These are phyloP conservation scores for Eleutherodactylus coqui DNA, from an alignment of 2,797 vertebrate species.

Conservation along the genomic window DNA sequence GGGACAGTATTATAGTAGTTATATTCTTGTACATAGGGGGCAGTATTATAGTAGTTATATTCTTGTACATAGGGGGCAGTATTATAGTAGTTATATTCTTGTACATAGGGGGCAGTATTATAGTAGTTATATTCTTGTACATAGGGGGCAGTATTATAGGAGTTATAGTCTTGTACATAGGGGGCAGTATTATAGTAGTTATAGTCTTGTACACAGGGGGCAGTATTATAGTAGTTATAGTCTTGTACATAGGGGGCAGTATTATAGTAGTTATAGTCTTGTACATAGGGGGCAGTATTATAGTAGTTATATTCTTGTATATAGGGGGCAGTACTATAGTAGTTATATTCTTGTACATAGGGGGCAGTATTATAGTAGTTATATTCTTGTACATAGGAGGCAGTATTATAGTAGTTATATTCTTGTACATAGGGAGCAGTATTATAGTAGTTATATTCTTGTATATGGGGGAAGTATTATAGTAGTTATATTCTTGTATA, in stretches of 20 bases:
- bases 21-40: neutral
- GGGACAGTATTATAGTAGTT: neutral
- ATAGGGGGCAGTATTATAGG: slow-evolving; percentile 1
- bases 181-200: neutral
- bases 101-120: neutral
- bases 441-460: slow-evolving; percentile 25
- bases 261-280: slow-evolving; percentile 11
- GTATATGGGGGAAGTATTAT: slow-evolving; percentile 1
- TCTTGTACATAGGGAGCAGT: neutral
- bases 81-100: slow-evolving; percentile 7
- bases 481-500: slow-evolving; percentile 23
- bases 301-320: slow-evolving; percentile 3
- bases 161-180: neutral
- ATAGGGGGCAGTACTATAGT: slow-evolving; percentile 4
- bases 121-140: neutral
- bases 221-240: neutral
- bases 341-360: neutral
- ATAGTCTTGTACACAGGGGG: neutral
- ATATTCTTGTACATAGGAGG: slow-evolving; percentile 3
- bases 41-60: slow-evolving; percentile 7
- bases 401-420: slow-evolving; percentile 21
- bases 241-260: neutral
- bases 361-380: neutral
- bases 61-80: neutral
- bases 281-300: slow-evolving; percentile 1